Evolutionary conservation across 2,888 invertebrate genomes (phyloP), one percentile per base, ranked within the genome.

Genomic region (Eretmocerus hayati): DNA sequence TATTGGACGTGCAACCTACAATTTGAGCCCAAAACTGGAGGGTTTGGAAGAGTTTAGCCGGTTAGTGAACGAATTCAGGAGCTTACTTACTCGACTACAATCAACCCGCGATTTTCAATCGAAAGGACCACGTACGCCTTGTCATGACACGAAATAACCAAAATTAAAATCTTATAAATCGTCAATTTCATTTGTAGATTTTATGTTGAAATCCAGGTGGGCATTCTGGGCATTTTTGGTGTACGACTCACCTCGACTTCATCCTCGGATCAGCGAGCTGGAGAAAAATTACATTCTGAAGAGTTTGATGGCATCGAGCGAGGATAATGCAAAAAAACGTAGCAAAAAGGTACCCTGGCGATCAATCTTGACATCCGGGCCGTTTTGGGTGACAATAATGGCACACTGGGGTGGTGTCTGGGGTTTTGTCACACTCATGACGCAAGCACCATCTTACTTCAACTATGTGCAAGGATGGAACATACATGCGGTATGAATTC

Each of bases 401-500:
- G 78, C 82, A 0, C 83, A 84, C 58, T 80, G 78, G 75, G 83
- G 84, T 9, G 79, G 79, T 2, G 75, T 80, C 44, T 86, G 84
- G 83, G 83, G 84, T 2, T 72, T 84, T 19, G 80, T 83, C 39
- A 84, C 84, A 0, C 67, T 85, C 15, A 78, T 84, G 76, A 83
- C 83, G 0, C 81, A 85, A 62, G 77, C 81, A 0, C 85, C 85
- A 0, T 81, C 81, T 1, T 86, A 85, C 60, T 81, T 85, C 61
- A 80, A 79, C 55, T 75, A 78, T 45, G 77, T 86, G 42, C 81
- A 85, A 58, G 81, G 83, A 38, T 83, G 81, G 79, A 75, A 81
- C 58, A 81, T 85, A 20, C 77, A 75, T 62, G 76, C 79, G 65
- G 85, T 84, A 72, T 67, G n/a, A n/a, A n/a, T n/a, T n/a, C n/a